Percentiles rank a stretch among this genome's conserved stretches.
Conservation (phyloP, 2,113 vertebrate species). For the Chauna torquata region DNA sequence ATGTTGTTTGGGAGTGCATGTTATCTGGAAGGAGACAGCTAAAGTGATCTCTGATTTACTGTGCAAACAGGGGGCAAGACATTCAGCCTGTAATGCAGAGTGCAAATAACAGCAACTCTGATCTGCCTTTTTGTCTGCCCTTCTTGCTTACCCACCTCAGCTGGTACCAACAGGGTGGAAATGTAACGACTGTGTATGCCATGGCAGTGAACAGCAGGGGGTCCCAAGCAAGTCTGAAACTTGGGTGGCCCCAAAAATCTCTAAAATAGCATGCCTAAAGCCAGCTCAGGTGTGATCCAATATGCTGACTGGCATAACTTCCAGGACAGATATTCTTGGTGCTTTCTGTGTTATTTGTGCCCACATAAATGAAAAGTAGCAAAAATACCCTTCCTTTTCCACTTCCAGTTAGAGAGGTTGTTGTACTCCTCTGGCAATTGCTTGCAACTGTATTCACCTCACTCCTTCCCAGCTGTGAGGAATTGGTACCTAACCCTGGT, state of each 20-base stretch:
- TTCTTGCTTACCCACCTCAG: not conserved
- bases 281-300: not conserved
- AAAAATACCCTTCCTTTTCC: not conserved
- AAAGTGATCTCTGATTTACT: not conserved
- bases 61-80: not conserved
- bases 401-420: not conserved
- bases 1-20: not conserved
- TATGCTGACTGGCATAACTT: not conserved
- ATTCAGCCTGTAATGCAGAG: not conserved
- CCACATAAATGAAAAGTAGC: accelerated
- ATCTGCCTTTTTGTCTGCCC: not conserved
- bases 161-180: not conserved
- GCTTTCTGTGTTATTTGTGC: not conserved
- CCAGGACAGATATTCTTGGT: not conserved
- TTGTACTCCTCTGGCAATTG: not conserved
- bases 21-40: not conserved
- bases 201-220: not conserved
- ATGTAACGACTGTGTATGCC: accelerated
- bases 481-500: not conserved
- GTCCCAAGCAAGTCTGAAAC: not conserved
- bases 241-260: not conserved
- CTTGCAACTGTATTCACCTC: not conserved
- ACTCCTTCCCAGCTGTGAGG: not conserved
- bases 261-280: not conserved
- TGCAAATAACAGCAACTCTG: not conserved